Base-by-base conservation (phyloP, 64 coral and sea anemone genomes). In the Trachythela sp. region DNA sequence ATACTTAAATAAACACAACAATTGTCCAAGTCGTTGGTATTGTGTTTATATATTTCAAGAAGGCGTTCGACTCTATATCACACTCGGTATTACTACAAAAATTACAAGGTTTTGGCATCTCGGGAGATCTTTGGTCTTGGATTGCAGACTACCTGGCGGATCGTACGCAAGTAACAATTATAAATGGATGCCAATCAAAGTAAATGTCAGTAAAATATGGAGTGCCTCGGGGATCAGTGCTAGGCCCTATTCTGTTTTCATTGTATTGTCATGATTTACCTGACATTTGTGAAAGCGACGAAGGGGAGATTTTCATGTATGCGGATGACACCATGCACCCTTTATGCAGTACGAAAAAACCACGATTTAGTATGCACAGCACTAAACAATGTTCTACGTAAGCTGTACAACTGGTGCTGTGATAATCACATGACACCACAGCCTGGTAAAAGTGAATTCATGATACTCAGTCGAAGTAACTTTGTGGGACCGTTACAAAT, bases 61-160 rank as follows among this genome's bases (percentile, higher is more conserved):
- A 89, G 22, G 86, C 54, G 3, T 88, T 88, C 10, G 86, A 88
- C 54, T 37, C 51, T 56, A 40, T 88, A 29, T 68, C 86, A 4
- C 86, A 88, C 58, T 14, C 54, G 59, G 15, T 68, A 68, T 22
- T 68, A 31, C 18, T 68, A 6, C 5, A 68, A 68, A 68, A 68
- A 31, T 68, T 77, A 48, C 9, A 90, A 84, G 4, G 54, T 24
- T 84, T 60, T 90, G 88, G 76, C 13, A 90, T 90, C 31, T 56
- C 75, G 36, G 88, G 77, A n/a, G 6, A 48, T 32, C 29, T 89
- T 0, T 89, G 71, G 26, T 29, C 0, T 41, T 83, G 88, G 88
- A 67, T 89, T 20, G 42, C 3, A 6, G 18, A 68, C 15, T 68
- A 68, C 5, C 15, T 68, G 59, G 3, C 5, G 20, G 59, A 68